phyloP scores from a whole-genome alignment of 1,140 invertebrate genomes.

The Platyscapa corneri region DNA sequence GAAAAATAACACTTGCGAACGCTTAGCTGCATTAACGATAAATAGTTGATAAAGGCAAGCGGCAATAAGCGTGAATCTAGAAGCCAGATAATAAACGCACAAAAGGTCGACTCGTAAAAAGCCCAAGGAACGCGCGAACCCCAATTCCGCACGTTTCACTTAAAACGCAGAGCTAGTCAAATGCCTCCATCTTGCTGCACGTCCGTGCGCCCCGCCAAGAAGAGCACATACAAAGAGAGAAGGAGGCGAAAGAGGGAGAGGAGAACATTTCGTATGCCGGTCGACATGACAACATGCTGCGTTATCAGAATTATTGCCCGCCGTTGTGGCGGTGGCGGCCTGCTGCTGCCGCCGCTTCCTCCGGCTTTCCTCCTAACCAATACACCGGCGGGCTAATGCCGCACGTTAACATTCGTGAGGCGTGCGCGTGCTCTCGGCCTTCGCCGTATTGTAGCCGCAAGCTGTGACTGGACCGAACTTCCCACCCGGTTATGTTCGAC shows the following conservation, averaged over 20 bases:
- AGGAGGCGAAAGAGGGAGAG: constrained; percentile 38
- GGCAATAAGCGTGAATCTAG: neutral
- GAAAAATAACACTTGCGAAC: neutral
- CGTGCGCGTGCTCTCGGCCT: constrained; percentile 56
- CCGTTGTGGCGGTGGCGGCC: constrained; percentile 37
- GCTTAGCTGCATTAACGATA: neutral
- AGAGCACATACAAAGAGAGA: neutral
- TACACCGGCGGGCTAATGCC: constrained; percentile 64
- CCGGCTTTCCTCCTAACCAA: neutral
- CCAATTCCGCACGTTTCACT: constrained; percentile 14
- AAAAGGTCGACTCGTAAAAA: neutral
- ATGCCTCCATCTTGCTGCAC: constrained; percentile 54
- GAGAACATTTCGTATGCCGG: constrained; percentile 70
- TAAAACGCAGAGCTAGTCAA: constrained; percentile 20
- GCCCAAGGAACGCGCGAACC: neutral
- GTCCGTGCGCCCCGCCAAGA: neutral
- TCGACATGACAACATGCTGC: constrained; percentile 74
- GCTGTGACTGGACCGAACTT: constrained; percentile 64
- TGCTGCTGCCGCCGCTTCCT: neutral
- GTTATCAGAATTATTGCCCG: constrained; percentile 73
- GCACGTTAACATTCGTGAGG: constrained; percentile 73
- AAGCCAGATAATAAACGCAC: constrained; percentile 12
- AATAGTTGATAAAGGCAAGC: neutral
- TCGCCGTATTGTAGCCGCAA: constrained; percentile 69
- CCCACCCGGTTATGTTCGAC: neutral